phyloP scores from a whole-genome alignment of 2,888 invertebrate genomes.

The Sesia apiformis region DNA sequence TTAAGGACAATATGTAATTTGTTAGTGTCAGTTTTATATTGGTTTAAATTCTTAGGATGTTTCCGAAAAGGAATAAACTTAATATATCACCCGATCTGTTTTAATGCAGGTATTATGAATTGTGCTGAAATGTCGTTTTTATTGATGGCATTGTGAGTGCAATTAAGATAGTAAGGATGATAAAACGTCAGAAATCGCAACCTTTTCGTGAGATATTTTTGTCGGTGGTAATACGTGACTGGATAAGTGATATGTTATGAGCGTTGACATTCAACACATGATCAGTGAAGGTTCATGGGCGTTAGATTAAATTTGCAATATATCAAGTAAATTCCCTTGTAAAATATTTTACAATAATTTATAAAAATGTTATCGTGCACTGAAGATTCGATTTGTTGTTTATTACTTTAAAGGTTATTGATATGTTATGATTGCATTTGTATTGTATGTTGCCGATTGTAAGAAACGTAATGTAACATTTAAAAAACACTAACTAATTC shows the following conservation, averaged over 20 bases:
- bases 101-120: conserved; percentile 17
- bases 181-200: not conserved
- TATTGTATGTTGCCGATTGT: too few species aligned
- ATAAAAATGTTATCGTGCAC: too few species aligned
- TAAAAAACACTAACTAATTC: too few species aligned
- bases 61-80: conserved; percentile 17
- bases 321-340: not conserved
- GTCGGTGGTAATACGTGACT: not conserved
- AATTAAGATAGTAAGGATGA: conserved; percentile 2
- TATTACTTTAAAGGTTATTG: too few species aligned
- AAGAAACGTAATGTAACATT: too few species aligned
- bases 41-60: conserved; percentile 22
- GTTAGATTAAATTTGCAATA: not conserved
- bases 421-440: too few species aligned
- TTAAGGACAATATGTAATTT: not conserved
- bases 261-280: not conserved
- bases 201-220: not conserved
- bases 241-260: not conserved
- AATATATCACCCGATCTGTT: conserved; percentile 21
- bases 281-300: not conserved
- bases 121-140: conserved; percentile 4
- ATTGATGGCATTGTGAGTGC: conserved; percentile 2
- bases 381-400: too few species aligned
- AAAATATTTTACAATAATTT: not conserved
- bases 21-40: not conserved